These are phyloP conservation scores for Neoseiulus cucumeris DNA, from an alignment of 1,140 invertebrate genomes.

Conservation along the genomic window DNA sequence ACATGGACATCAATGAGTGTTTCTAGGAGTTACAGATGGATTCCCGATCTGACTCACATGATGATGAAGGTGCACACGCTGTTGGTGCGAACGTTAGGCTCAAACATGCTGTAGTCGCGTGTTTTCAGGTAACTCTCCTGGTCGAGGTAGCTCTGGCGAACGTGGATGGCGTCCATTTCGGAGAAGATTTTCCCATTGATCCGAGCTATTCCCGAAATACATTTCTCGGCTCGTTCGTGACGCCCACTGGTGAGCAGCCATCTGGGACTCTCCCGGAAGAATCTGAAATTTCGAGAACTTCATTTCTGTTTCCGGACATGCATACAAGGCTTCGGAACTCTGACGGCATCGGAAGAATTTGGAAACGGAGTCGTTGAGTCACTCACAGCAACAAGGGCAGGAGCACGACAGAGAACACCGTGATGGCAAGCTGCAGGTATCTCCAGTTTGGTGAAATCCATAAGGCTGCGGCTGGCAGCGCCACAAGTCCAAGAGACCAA, in stretches of 20 bases:
- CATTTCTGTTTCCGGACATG: too few relatives aligned
- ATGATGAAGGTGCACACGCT: constrained; percentile 6
- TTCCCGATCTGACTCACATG: background rate
- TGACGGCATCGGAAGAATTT: too few relatives aligned
- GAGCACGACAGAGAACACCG: background rate
- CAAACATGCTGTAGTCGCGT: background rate
- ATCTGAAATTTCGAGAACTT: background rate
- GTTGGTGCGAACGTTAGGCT: background rate
- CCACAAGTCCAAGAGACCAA: background rate
- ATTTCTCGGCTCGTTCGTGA: background rate
- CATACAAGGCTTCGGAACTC: too few relatives aligned
- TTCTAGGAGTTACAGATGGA: background rate
- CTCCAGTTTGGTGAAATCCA: background rate
- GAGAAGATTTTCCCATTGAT: constrained; percentile 3
- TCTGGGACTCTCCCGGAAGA: constrained; percentile 5
- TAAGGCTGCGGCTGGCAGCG: background rate
- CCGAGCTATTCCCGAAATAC: background rate
- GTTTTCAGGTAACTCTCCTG: background rate
- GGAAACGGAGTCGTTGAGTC: background rate
- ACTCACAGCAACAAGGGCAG: background rate
- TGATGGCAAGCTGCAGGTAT: background rate
- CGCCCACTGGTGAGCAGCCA: background rate
- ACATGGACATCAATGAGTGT: background rate
- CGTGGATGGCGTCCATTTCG: background rate
- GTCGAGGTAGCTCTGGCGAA: constrained; percentile 9